Conservation (phyloP, 2,113 vertebrate genomes). For the Trichechus manatus region DNA sequence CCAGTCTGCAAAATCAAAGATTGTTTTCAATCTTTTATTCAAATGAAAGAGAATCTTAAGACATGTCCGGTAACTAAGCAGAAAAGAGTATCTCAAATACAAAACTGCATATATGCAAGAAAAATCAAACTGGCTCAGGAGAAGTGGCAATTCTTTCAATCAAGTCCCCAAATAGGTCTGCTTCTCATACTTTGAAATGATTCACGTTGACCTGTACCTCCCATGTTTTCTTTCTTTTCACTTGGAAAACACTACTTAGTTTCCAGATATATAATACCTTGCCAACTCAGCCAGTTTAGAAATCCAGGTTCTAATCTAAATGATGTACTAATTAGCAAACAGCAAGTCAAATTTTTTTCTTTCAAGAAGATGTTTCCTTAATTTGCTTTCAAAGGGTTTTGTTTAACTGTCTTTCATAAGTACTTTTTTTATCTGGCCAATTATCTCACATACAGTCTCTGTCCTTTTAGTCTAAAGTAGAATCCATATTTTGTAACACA, state of each 20-base stretch:
- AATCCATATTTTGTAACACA: neutral
- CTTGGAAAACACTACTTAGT: neutral
- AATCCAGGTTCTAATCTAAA: constrained; percentile 1
- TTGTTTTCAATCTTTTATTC: neutral
- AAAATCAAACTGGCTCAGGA: neutral
- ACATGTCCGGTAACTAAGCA: neutral
- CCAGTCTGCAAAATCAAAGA: constrained; percentile 21
- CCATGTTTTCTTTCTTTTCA: constrained; percentile 50
- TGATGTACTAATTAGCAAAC: neutral
- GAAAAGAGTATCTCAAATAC: neutral
- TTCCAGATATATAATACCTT: neutral
- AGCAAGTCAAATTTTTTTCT: neutral
- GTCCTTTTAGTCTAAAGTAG: constrained; percentile 1
- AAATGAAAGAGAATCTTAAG: constrained; percentile 25
- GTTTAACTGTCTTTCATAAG: neutral
- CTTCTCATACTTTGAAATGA: constrained; percentile 27
- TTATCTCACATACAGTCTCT: neutral
- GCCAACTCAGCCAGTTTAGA: neutral
- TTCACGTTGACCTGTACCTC: neutral
- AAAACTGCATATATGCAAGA: neutral
- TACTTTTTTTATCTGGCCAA: neutral
- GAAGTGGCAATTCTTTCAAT: neutral
- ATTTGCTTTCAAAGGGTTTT: constrained; percentile 10
- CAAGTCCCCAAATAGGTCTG: neutral
- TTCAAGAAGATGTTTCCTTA: neutral